Base-by-base conservation (phyloP, 2,888 invertebrate species). In the Neoscelio sp. region DNA sequence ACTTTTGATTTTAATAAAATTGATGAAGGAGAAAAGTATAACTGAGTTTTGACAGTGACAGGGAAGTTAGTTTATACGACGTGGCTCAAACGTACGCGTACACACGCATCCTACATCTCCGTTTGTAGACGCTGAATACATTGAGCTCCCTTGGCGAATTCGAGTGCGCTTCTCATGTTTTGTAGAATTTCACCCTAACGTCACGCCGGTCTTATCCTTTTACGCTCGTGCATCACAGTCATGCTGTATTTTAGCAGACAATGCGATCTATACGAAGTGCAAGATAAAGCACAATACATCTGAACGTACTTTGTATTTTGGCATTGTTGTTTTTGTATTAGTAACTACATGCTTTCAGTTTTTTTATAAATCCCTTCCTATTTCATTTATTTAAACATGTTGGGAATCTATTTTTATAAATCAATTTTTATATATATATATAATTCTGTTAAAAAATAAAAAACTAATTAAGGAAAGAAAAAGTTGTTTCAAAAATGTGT, bases 151-250 rank as follows among this genome's bases (percentile, higher is more conserved):
- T 77, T 48, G 71, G 81, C 78, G 80, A 82, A 78, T 83, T 81
- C 78, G 76, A 80, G 80, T 81, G 75, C 77, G 70, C 82, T 76
- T 78, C 78, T 70, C 77, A 71, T 82, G 79, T 77, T 82, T 73
- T 80, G 81, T 80, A 80, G 80, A 77, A 78, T 80, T 80, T 75
- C 65, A 73, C 80, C 80, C 76, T 35, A 58, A 62, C 35, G 77
- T 70, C 75, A 68, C 54, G 30, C 77, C 64, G 60, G 68, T 73
- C 75, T 71, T 78, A 64, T 68, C 74, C 74, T 79, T 79, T 79
- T 60, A 79, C 74, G 78, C 67, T 64, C 68, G 62, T 73, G 62
- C 74, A 70, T 74, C 78, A 74, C 78, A 74, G 78, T 62, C 73
- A 56, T 52, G 78, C 50, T 50, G 68, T 64, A 70, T 73, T 78